Conservation (phyloP, 1,140 invertebrate genomes). For the Sesamia nonagrioides region DNA sequence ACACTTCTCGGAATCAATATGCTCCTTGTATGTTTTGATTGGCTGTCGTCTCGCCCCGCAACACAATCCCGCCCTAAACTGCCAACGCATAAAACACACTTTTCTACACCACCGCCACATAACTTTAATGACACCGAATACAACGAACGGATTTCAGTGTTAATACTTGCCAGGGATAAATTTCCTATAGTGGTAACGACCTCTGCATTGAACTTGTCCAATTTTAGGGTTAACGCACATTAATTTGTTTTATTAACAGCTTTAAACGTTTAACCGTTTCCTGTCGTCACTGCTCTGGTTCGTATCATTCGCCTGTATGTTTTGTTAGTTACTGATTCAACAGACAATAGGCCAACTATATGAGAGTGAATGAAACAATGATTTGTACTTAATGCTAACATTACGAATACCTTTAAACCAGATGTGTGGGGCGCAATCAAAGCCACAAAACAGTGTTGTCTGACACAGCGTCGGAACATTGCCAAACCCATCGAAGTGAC, state of each 20-base stretch:
- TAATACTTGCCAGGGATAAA: constrained; percentile 84
- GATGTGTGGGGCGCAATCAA: constrained; percentile 44
- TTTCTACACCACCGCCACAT: constrained; percentile 57
- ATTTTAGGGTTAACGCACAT: constrained; percentile 85
- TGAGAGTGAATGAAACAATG: constrained; percentile 28
- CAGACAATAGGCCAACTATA: constrained; percentile 26
- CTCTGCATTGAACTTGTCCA: constrained; percentile 86
- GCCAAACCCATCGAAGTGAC: constrained; percentile 67
- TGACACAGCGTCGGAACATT: constrained; percentile 57
- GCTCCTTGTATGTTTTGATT: constrained; percentile 87
- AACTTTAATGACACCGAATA: constrained; percentile 85
- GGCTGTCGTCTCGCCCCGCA: constrained; percentile 66
- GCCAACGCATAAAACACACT: constrained; percentile 71
- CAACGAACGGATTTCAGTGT: constrained; percentile 86
- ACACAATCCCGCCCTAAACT: constrained; percentile 68
- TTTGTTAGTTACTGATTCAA: constrained; percentile 33
- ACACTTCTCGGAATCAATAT: constrained; percentile 88
- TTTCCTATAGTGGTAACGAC: constrained; percentile 86
- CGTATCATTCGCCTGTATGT: constrained; percentile 46
- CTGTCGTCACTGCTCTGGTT: constrained; percentile 62
- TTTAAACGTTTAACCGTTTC: constrained; percentile 81
- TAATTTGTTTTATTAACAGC: constrained; percentile 86
- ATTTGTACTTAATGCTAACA: constrained; percentile 26
- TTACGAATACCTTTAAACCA: constrained; percentile 17
- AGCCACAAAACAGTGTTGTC: constrained; percentile 54